Evolutionary conservation across 2,888 invertebrate species (phyloP), one percentile per base, ranked within the genome.

Genomic region (Eupithecia subfuscata): DNA sequence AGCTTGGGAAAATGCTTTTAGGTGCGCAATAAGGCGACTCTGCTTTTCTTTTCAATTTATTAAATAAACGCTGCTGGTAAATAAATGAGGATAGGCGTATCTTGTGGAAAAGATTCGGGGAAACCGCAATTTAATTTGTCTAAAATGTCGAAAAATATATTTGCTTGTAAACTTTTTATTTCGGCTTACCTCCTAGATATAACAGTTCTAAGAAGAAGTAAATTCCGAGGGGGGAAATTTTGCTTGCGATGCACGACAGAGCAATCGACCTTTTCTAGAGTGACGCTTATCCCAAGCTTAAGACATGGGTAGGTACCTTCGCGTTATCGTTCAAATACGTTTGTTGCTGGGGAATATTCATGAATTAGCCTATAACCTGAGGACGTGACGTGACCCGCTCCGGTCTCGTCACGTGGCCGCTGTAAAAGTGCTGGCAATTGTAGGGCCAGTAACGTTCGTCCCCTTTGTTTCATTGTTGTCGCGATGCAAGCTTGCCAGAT

Each of bases 311-410:
- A 73, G 22, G 52, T 70, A 73, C 73, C 70, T 69, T 70, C 48
- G 65, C 48, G 72, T 67, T 72, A 69, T 69, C 69, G 40, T 70
- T 40, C 52, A 52, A 73, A 74, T 68, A 48, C 16, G 45, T 74
- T 74, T 69, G 78, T 74, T 75, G 71, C 71, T 69, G 34, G 74
- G 70, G 74, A 72, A 82, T 80, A 83, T 84, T 83, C 83, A 83
- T 82, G 85, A 84, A 84, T 84, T 83, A 82, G 77, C 79, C 84
- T 78, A 84, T 87, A 84, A 85, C 80, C 78, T 76, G 70, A 37
- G 82, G 52, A 85, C 86, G 86, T 86, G 86, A 84, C 83, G 79
- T 75, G 81, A 82, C 82, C 71, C 77, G 34, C 12, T 18, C 63
- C 63, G 16, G 63, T 14, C 8, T 45, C 45, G 30, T 71, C 48